These are phyloP conservation scores for Oncorhynchus keta DNA, from an alignment of 2,113 vertebrate genomes.

Conservation along the genomic window DNA sequence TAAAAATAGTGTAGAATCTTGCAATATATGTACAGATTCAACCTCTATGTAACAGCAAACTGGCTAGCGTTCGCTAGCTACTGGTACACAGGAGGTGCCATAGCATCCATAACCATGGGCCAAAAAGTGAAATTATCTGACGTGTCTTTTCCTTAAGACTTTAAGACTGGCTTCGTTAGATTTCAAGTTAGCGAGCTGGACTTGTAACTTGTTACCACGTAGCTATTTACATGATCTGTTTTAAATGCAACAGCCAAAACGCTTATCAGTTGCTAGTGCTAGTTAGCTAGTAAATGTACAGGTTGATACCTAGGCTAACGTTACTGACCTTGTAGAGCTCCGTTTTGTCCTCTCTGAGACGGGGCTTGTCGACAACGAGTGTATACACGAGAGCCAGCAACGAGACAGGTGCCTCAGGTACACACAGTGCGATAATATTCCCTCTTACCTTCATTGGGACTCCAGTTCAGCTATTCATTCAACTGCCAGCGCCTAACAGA, in stretches of 20 bases:
- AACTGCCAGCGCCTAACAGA: constrained; percentile 1
- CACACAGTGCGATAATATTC: constrained; percentile 28
- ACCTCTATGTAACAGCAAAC: no score
- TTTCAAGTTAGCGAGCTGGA: not conserved
- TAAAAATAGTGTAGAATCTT: no score
- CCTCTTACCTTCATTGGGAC: constrained; percentile 59
- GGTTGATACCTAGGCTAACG: no score
- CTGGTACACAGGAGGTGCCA: no score
- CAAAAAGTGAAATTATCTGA: no score
- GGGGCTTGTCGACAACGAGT: constrained; percentile 35
- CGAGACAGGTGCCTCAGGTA: constrained; percentile 46
- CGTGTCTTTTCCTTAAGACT: not conserved
- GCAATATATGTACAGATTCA: no score
- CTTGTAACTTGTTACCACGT: not conserved
- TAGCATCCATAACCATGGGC: no score
- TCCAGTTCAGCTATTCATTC: not conserved
- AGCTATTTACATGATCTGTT: not conserved
- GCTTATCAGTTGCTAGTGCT: constrained; percentile 32
- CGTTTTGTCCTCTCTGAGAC: constrained; percentile 50
- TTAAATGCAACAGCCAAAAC: constrained; percentile 1
- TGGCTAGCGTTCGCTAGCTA: no score
- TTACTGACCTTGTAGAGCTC: constrained; percentile 73
- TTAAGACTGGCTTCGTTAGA: not conserved
- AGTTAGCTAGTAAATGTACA: no score
- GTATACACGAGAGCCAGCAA: constrained; percentile 32